Evolutionary conservation across 1,140 invertebrate genomes (phyloP), one percentile per base, ranked within the genome.

Genomic region (Cyphomyrmex costatus): DNA sequence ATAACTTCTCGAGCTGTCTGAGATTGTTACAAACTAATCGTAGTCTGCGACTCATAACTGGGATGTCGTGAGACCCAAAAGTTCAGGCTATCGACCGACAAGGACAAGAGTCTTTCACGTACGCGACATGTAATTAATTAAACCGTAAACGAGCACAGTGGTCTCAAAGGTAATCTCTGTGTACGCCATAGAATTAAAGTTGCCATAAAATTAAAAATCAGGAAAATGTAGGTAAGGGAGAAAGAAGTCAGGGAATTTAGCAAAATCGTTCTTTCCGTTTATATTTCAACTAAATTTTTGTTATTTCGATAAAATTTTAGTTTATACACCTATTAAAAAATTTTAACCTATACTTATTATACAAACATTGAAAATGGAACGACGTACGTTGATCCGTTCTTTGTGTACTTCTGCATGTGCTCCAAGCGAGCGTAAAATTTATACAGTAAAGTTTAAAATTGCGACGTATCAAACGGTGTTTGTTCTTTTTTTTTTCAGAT

Each of bases 401-500:
- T 16, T 0, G 36, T 1, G 8, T 27, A 27, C 21, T 27, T 46
- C 30, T 63, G 8, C 24, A 27, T 2, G 19, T 42, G 14, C 2
- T 7, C 1, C 30, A 14, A 58, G 21, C 2, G 30, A 58, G 21
- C 2, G 30, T 65, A 33, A 24, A 36, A 56, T 70, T 86, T 79
- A 53, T 5, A 14, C 4, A 46, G 58, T 24, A 36, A 68, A 68
- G 30, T 70, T 51, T 24, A 16, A 16, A 78, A 30, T 74, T n/a
- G 10, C 36, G 27, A 49, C 42, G 10, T 36, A 30, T 65, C 58
- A 56, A 78, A 51, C 14, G 33, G 8, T n/a, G n/a, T 14, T 68
- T n/a, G n/a, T 70, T 56, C 21, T 16, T 53, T 56, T n/a, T 86
- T 86, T 60, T 61, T 70, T 71, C 87, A 89, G 88, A 27, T 86